Evolutionary conservation across 1,140 invertebrate genomes (phyloP).

Genomic region (Dolichoris vasculosae): DNA sequence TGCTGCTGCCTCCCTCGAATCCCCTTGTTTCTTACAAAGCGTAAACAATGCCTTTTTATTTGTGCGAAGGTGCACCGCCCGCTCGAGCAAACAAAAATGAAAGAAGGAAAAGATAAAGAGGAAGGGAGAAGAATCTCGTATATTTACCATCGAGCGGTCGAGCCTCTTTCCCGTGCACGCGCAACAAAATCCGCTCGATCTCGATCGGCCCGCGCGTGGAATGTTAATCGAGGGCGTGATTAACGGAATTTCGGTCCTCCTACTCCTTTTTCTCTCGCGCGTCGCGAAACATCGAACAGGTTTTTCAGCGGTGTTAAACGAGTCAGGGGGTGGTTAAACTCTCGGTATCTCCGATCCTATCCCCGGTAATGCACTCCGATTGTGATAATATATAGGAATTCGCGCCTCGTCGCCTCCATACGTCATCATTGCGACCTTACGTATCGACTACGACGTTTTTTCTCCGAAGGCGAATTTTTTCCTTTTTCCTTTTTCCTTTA

Average conservation of each 20-base stretch:
- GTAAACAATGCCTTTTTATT: constrained; percentile 41
- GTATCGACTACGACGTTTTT: background rate
- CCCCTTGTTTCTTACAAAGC: constrained; percentile 10
- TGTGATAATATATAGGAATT: constrained; percentile 22
- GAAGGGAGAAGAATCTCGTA: constrained; percentile 10
- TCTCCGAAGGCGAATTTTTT: background rate
- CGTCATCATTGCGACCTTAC: constrained; percentile 18
- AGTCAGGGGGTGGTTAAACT: constrained; percentile 36
- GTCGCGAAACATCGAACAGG: constrained; percentile 30
- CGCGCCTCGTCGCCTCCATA: constrained; percentile 14
- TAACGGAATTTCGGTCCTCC: constrained; percentile 49
- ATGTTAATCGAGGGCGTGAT: constrained; percentile 50
- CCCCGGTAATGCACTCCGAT: background rate
- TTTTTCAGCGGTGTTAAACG: background rate
- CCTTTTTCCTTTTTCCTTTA: background rate
- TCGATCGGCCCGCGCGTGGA: constrained; percentile 30
- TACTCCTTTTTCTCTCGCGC: background rate
- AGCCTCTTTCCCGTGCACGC: background rate
- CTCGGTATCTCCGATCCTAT: too few species aligned
- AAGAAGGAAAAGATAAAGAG: constrained; percentile 8
- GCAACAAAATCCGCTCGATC: background rate
- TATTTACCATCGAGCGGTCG: constrained; percentile 30
- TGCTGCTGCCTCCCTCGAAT: background rate
- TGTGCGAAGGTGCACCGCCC: constrained; percentile 3
- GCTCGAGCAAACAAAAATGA: constrained; percentile 5